Evolutionary conservation across 1,140 invertebrate species (phyloP), one percentile per base, ranked within the genome.

Genomic region (Cotesia chilonis): DNA sequence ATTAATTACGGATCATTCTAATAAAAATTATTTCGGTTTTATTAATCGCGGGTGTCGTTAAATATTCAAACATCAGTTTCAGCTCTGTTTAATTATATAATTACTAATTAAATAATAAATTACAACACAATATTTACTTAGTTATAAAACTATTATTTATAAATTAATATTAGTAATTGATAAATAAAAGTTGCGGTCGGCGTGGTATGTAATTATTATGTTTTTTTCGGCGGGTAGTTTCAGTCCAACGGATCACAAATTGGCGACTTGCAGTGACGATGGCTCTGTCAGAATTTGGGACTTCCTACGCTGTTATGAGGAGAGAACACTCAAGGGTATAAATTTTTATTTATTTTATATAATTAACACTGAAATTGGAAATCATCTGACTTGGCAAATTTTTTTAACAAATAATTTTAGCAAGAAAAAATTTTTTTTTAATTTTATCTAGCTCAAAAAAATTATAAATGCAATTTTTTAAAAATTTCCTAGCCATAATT

Each of bases 251-350:
- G 98, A 99, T 90, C 92, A 92, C 81, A 99, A 99, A 90, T 96
- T 99, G 90, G 97, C 96, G 7, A 98, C 98, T 28, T 99, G 98
- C 89, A 99, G 98, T 63, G 98, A 99, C 87, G 98, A 99, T 88
- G 97, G 97, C 73, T 99, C 98, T 17, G 91, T 99, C 52, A 89
- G 98, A 79, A 96, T 99, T 81, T 99, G 98, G 96, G 98, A 99
- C 87, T 99, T 99, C 89, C 92, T 96, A 83, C 92, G 94, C 78
- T 99, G 97, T 87, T 92, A 96, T 79, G 98, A 99, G 90, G 98
- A 99, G 88, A 92, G 92, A 87, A 95, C 98, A 81, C 89, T 99
- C 5, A 89, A 96, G 90, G 98, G 94, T 95, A 90, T 86, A 77
- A 52, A 74, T 57, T 17, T n/a, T 65, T 65, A n/a, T 61, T 28